These are phyloP conservation scores for Calyptomena viridis DNA, from an alignment of 2,113 vertebrate genomes.

Conservation along the genomic window DNA sequence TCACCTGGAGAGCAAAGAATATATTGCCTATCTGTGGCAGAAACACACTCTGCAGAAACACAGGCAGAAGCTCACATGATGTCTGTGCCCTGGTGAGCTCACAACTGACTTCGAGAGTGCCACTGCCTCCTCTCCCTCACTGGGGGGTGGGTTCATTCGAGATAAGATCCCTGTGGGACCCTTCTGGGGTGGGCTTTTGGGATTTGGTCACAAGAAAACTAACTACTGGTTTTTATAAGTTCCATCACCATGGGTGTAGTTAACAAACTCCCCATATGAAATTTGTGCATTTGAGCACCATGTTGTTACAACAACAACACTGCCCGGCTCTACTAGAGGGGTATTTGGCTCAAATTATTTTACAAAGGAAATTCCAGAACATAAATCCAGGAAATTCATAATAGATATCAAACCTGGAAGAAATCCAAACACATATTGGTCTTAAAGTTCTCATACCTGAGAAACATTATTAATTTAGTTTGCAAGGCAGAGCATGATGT, in stretches of 20 bases:
- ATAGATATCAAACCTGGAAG: conserved; percentile 4
- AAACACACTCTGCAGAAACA: background rate
- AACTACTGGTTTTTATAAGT: background rate
- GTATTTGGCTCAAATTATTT: background rate
- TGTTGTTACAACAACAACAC: background rate
- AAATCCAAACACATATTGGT: background rate
- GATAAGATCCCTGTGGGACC: background rate
- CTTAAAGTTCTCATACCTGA: background rate
- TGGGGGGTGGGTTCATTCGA: background rate
- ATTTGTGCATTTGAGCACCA: background rate
- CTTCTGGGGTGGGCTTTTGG: background rate
- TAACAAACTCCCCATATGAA: background rate
- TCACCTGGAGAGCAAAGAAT: background rate
- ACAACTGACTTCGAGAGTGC: fast-evolving
- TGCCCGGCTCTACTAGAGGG: background rate
- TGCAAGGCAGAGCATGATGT: background rate
- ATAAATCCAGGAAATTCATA: conserved; percentile 28
- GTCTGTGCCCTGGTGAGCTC: background rate
- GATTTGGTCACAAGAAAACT: background rate
- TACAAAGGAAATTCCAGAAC: conserved; percentile 22
- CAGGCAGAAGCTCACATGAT: background rate
- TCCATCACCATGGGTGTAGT: background rate
- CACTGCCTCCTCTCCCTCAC: background rate
- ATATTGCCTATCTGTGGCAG: background rate
- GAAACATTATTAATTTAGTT: background rate